Evolutionary conservation across 2,797 vertebrate genomes (phyloP), one percentile per base, ranked within the genome.

Genomic region (Pipistrellus nathusii): DNA sequence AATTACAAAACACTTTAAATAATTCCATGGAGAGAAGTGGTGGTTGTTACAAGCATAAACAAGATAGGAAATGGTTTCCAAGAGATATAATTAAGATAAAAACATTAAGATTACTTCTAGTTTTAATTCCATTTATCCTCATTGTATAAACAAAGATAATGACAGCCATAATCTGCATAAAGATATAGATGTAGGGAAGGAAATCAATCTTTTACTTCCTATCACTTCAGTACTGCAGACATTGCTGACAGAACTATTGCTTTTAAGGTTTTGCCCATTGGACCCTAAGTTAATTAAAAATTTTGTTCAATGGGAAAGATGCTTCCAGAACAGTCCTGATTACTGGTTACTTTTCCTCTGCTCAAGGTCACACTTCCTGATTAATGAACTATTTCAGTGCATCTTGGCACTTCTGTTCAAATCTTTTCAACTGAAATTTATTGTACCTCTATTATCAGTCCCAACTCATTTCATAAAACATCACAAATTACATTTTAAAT

Each of bases 261-360:
- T 83, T 81, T 71, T 71, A 72, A 90, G 25, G 46, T 83, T 93
- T 94, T 94, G 23, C 32, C 73, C 92, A 38, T 4, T 91, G 13
- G 75, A 83, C 20, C 59, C 51, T 6, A 92, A 92, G 78, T 88
- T 93, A 87, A 94, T n/a, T 82, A 48, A 77, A 85, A 85, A n/a
- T 18, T 27, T 77, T 90, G 51, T 59, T 78, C 76, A 71, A 4
- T 32, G 17, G 51, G 23, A 64, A n/a, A 86, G 44, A 57, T 84
- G 46, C 38, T 81, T 90, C 75, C 57, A 55, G 20, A 88, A 68
- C 35, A 94, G 62, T 80, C 72, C 81, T 75, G 53, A 76, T 46
- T 80, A 59, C 38, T 78, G 59, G 14, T 68, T 72, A 46, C 35
- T 80, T 66, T 35, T 75, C 73, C 53, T 84, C 32, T 32, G 66